Evolutionary conservation across 2,113 vertebrate genomes (phyloP).

Genomic region (Rhinogobius similis): DNA sequence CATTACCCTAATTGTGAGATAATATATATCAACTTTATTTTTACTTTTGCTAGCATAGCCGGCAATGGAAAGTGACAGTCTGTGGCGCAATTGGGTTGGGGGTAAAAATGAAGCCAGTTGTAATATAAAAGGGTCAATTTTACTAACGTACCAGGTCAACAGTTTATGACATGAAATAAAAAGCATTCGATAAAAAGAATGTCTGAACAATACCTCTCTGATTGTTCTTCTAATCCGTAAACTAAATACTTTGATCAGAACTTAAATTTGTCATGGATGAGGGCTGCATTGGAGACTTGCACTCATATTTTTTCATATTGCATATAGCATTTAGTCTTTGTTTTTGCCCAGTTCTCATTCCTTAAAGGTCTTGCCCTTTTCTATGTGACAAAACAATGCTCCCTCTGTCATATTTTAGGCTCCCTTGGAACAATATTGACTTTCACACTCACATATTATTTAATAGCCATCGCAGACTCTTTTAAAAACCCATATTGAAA

Average conservation of each 20-base stretch:
- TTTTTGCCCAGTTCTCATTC: neutral
- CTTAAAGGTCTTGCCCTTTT: constrained; percentile 6
- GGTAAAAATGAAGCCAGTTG: neutral
- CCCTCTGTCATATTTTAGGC: constrained; percentile 2
- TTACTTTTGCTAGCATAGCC: no score
- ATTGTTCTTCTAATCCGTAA: no score
- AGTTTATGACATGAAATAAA: neutral
- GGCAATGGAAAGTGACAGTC: no score
- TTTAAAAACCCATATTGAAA: neutral
- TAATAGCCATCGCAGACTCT: constrained; percentile 9
- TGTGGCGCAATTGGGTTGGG: no score
- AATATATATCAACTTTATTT: no score
- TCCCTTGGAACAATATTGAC: neutral
- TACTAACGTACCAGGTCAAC: neutral
- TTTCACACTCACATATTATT: neutral
- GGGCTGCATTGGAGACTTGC: neutral
- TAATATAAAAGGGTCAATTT: neutral
- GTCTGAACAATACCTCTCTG: neutral
- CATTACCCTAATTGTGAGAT: no score
- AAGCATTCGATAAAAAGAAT: neutral
- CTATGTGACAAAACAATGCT: neutral
- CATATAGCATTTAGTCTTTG: neutral
- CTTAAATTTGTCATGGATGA: neutral
- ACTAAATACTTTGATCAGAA: no score
- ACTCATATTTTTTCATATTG: neutral